Percentiles rank a stretch among this genome's conserved stretches.
phyloP scores from a whole-genome alignment of 2,113 vertebrate genomes.

The Hiodon tergisus region DNA sequence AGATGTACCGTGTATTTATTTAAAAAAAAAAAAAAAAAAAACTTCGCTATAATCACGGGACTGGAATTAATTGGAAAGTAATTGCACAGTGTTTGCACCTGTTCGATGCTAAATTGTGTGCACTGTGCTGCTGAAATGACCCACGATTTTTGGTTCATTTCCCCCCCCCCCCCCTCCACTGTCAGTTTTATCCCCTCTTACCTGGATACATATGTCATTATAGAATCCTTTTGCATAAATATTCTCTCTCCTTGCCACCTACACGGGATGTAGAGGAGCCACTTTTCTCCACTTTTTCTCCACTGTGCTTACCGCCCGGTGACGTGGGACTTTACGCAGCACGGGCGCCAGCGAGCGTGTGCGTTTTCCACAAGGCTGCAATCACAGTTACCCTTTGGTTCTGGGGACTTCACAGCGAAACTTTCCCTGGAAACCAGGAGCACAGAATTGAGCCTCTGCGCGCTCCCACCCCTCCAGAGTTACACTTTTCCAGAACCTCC shows the following conservation, averaged over 20 bases:
- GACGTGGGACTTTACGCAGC: background rate
- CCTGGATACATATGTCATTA: conserved; percentile 14
- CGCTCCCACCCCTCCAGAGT: no score
- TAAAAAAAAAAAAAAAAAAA: conserved; percentile 40
- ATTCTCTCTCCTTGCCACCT: background rate
- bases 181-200: conserved; percentile 7
- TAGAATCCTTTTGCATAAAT: conserved; percentile 25
- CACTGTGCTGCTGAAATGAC: conserved; percentile 72
- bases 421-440: no score
- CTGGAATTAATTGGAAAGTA: conserved; percentile 73
- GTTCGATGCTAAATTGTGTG: conserved; percentile 74
- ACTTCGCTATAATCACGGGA: conserved; percentile 58
- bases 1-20: conserved; percentile 54
- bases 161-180: conserved; percentile 16
- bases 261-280: background rate
- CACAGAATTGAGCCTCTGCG: no score
- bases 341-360: no score
- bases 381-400: no score
- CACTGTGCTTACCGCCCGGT: background rate
- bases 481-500: no score
- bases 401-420: no score
- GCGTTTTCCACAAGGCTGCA: no score
- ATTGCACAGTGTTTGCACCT: conserved; percentile 71
- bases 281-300: background rate
- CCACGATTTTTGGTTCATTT: conserved; percentile 68